Evolutionary conservation across 2,113 vertebrate species (phyloP).

Genomic region (Machaerirhynchus nigripectus): DNA sequence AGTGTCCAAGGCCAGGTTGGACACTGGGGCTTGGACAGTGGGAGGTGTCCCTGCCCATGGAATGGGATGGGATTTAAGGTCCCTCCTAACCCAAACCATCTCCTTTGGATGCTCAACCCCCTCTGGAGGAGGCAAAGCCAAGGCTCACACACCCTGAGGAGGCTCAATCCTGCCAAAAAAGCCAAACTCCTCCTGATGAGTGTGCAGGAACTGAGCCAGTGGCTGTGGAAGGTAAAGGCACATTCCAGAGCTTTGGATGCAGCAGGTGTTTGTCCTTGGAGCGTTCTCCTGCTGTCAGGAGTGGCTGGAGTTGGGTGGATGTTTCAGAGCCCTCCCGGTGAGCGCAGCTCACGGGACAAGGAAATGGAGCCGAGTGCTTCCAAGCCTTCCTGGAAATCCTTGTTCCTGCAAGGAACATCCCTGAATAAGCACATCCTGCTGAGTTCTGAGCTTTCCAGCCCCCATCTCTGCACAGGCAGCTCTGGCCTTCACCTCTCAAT

Average conservation of each 20-base stretch:
- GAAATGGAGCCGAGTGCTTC: neutral
- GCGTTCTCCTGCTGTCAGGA: neutral
- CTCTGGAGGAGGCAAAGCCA: neutral
- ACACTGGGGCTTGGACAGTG: neutral
- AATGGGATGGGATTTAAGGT: neutral
- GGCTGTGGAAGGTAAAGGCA: neutral
- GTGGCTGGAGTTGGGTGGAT: neutral
- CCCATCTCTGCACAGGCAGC: neutral
- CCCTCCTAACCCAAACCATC: neutral
- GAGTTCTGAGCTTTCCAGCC: neutral
- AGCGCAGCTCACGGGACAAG: neutral
- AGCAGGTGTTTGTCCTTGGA: neutral
- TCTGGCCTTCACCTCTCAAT: neutral
- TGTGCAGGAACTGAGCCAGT: rapidly evolving
- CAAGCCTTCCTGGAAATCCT: neutral
- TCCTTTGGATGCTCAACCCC: neutral
- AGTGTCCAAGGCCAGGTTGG: neutral
- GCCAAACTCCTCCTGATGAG: neutral
- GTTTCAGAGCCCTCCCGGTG: neutral
- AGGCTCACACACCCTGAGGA: neutral
- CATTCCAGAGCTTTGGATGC: neutral
- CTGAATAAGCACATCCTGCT: neutral
- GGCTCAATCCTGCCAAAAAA: neutral
- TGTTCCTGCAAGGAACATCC: neutral
- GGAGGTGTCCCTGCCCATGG: neutral